Evolutionary conservation across 1,140 invertebrate species (phyloP), one percentile per base, ranked within the genome.

Genomic region (Leptinotarsa lineolata): DNA sequence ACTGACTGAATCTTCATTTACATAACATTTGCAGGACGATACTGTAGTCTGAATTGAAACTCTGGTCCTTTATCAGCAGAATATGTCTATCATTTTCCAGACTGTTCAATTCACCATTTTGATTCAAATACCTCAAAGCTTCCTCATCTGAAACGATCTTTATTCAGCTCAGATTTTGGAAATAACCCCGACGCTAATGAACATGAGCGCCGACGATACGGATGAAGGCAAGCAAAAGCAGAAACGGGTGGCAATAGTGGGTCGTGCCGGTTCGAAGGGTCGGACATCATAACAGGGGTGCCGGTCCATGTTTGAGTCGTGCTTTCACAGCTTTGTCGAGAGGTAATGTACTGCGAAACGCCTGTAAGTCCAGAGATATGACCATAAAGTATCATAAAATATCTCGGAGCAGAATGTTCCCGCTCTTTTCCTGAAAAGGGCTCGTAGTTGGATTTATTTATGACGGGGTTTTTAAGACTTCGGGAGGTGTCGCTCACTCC

Each of bases 311-410:
- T 73, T 68, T 30, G 66, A 45, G 65, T 60, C 54, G 48, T 70
- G 73, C 68, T 74, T 54, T 70, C 59, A 64, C 30, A 30, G 73
- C 73, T 74, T 74, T 74, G 73, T 74, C 46, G 73, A 46, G 48
- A 70, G 68, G 73, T 74, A 74, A 74, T 74, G 73, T 74, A 74
- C 61, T 74, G 73, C 68, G 68, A 70, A 70, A 65, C 54, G 73
- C 68, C 67, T 74, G 73, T 74, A 70, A 74, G 68, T 74, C 68
- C 67, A 21, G 54, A 46, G 60, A 74, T 68, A 74, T 74, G 67
- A 74, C 63, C 68, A 60, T 70, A 70, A 70, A 70, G 48, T 70
- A 70, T 60, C 68, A 70, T 70, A 70, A 70, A 68, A 70, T 60
- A 60, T 58, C 68, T 70, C 24, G 22, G 16, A 70, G 54, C 68